Base-by-base conservation (phyloP, 2,888 invertebrate genomes). In the Caenorhabditis becei region DNA sequence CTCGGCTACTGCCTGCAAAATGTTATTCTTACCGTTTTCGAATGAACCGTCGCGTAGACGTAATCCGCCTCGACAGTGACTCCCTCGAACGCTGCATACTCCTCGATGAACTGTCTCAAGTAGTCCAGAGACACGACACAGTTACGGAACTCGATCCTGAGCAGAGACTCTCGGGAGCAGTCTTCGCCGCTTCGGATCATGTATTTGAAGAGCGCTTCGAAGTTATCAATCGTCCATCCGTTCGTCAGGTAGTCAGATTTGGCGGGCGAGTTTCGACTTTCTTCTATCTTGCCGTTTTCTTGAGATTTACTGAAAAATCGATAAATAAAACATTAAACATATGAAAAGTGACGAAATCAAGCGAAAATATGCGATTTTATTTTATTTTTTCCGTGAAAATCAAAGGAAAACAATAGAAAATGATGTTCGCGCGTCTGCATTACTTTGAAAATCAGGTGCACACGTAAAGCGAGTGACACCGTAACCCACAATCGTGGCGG, bases 181-280 rank as follows among this genome's bases (percentile, higher is more conserved):
- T 75, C 75, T 7, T 63, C 59, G 1, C 65, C 59, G 8, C 35
- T 54, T 32, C 70, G 51, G 35, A 80, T 54, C 58, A 80, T 75
- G 24, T 65, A 59, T 47, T 80, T 80, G 63, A 80, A 75, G 44
- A 80, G 65, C 1, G 69, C 75, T 49, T 80, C 80, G n/a, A 80
- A 80, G 54, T 75, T 75, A 2, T 54, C 58, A 11, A 65, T 26
- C 2, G 74, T 56, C 80, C 80, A 80, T 24, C 80, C 63, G 53
- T 74, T 63, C 10, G 80, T 74, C 63, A 74, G 41, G 44, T 80
- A 80, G 41, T 69, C 72, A 80, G 74, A 58, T 80, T 80, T 8
- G 69, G 69, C 16, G 80, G 80, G 0, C 80, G 67, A 4, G 72
- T 63, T 16, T 74, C 80, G 3, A 69, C 41, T 32, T 74, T 72